phyloP scores from a whole-genome alignment of 2,888 invertebrate species.

The Dichetophora obliterata region DNA sequence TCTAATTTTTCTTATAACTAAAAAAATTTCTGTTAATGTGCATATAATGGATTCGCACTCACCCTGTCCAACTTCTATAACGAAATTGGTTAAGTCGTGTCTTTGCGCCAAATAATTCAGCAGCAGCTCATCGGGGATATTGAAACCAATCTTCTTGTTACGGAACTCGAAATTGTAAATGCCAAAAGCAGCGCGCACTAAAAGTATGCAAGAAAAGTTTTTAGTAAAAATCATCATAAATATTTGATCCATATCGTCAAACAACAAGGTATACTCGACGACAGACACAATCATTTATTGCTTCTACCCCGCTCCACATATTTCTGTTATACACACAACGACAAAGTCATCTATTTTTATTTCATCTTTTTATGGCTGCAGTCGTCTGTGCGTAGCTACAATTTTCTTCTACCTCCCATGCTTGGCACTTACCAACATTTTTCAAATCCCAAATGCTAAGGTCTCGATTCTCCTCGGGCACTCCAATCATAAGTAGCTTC shows the following conservation, averaged over 20 bases:
- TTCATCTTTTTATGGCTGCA: conserved; percentile 8
- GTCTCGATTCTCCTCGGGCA: conserved; percentile 60
- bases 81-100: conserved; percentile 66
- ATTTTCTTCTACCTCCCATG: neutral
- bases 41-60: conserved; percentile 44
- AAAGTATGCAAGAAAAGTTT: conserved; percentile 41
- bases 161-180: conserved; percentile 65
- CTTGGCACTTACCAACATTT: conserved; percentile 62
- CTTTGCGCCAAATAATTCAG: conserved; percentile 64
- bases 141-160: conserved; percentile 66
- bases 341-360: conserved; percentile 30
- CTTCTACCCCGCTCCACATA: neutral
- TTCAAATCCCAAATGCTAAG: conserved; percentile 64
- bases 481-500: conserved; percentile 63
- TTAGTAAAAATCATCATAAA: conserved; percentile 15
- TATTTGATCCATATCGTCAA: neutral
- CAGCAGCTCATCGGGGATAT: conserved; percentile 65
- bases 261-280: neutral
- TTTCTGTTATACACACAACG: conserved; percentile 39
- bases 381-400: conserved; percentile 1
- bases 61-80: conserved; percentile 67
- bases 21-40: too few species aligned
- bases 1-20: too few species aligned
- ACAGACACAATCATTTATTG: neutral
- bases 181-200: conserved; percentile 62